Base-by-base conservation (phyloP, 2,113 vertebrate species). In the Cyphomyrus plagiostoma region DNA sequence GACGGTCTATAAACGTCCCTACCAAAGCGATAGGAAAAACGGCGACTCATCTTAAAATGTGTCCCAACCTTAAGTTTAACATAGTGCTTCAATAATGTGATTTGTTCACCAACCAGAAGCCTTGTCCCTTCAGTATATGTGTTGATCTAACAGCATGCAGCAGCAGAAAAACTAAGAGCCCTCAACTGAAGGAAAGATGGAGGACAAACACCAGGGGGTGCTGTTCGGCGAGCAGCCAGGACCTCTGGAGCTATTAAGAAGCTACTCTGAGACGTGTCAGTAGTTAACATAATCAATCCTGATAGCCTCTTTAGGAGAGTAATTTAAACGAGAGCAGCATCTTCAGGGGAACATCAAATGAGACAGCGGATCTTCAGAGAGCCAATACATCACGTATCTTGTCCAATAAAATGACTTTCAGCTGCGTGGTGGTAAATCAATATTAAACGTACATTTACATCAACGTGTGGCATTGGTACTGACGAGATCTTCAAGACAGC, bases 391-490 rank as follows among this genome's bases (percentile, higher is more conserved):
- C 89, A 85, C 39, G 21, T 13, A 70, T 23, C 35, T 39, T 23
- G 39, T 10, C 13, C 35, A 89, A 84, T 56, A 49, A 46, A 45
- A 84, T 46, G 77, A 46, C 42, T 84, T 80, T 42, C 52, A 45
- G 74, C 77, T 58, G 88, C 52, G 4, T 2, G 77, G 77, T 62
- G 45, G 89, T 62, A 85, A 62, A 84, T 89, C 80, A 46, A 48
- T 46, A 85, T 84, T 42, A 84, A 84, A 89, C 15, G 30, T 30
- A 62, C 74, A 89, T 85, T 89, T 85, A 85, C 77, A 62, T 89
- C 50, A 85, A 84, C 26, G 35, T n/a, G 49, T 58, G 21, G 30
- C 52, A 62, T 45, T 21, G 5, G 52, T 89, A 21, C 35, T n/a
- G 49, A 80, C 50, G 50, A 4, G 52, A 46, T 48, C 26, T 49